Percentiles rank a stretch among this genome's conserved stretches.
phyloP scores from a whole-genome alignment of 30 jellyfish, hydroid and myxozoan species.

The Chrysaora quinquecirrha region DNA sequence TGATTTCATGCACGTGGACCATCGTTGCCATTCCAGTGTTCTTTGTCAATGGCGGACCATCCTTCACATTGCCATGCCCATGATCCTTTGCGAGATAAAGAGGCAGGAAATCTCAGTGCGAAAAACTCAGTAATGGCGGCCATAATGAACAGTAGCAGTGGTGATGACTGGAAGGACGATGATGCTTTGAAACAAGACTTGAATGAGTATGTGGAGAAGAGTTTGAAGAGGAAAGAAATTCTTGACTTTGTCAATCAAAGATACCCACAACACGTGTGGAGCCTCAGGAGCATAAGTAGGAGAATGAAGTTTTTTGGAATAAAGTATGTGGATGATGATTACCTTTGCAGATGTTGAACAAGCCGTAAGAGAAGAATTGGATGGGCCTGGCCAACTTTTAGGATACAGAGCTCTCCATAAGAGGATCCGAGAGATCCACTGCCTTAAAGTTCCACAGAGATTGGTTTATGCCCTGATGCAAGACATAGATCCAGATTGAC shows the following conservation, averaged over 20 bases:
- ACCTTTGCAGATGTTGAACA: constrained; percentile 14
- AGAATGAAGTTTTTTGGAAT: constrained; percentile 55
- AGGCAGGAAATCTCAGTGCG: constrained; percentile 8
- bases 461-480: constrained; percentile 23
- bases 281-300: constrained; percentile 43
- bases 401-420: constrained; percentile 48
- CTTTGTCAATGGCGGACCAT: constrained; percentile 21
- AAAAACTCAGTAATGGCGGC: constrained; percentile 3
- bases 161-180: constrained; percentile 30
- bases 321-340: constrained; percentile 16
- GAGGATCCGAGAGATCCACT: constrained; percentile 15
- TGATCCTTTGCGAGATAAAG: constrained; percentile 1
- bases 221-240: constrained; percentile 18
- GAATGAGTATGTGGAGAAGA: constrained; percentile 24
- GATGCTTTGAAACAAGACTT: constrained; percentile 11
- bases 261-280: constrained; percentile 43
- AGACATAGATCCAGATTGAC: constrained; percentile 31
- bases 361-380: constrained; percentile 41
- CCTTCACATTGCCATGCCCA: constrained; percentile 4
- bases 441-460: constrained; percentile 27
- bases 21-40: constrained; percentile 12
- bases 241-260: constrained; percentile 20
- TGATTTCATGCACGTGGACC: constrained; percentile 30
- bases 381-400: constrained; percentile 46
- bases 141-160: not conserved